A percentile compares a stretch with the other conserved stretches of the same genome.
These are phyloP conservation scores for Abscondita cerata DNA, from an alignment of 2,888 invertebrate species.

Conservation along the genomic window DNA sequence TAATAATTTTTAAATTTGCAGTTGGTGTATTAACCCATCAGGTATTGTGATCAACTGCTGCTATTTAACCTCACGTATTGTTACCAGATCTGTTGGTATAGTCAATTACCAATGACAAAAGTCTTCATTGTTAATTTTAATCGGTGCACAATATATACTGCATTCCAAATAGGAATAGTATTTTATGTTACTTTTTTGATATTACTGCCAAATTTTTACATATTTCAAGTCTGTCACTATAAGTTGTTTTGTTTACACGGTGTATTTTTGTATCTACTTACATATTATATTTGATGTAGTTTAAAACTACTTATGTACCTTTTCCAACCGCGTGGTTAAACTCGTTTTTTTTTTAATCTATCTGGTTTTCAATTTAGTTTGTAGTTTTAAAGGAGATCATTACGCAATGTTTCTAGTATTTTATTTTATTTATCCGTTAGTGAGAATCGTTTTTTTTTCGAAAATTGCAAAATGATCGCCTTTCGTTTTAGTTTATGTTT, in stretches of 20 bases:
- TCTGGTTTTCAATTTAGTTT: constrained; percentile 12
- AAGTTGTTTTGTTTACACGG: constrained; percentile 51
- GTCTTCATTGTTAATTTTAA: constrained; percentile 39
- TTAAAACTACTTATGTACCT: constrained; percentile 43
- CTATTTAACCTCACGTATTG: constrained; percentile 43
- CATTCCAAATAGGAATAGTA: constrained; percentile 54
- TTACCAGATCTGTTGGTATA: constrained; percentile 55
- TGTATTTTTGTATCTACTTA: constrained; percentile 53
- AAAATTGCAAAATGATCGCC: constrained; percentile 13
- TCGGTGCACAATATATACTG: constrained; percentile 51
- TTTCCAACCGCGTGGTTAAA: constrained; percentile 28
- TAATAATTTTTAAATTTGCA: not conserved
- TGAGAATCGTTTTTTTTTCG: constrained; percentile 4
- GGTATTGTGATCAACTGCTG: constrained; percentile 12
- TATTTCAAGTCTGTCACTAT: constrained; percentile 45
- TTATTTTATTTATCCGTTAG: constrained; percentile 13
- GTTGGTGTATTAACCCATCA: not conserved
- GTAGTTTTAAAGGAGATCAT: constrained; percentile 13
- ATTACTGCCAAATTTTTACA: constrained; percentile 57
- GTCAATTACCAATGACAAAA: constrained; percentile 37
- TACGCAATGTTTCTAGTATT: constrained; percentile 14
- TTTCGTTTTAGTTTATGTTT: not conserved
- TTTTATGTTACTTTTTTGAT: constrained; percentile 47
- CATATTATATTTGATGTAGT: constrained; percentile 41
- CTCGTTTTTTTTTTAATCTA: constrained; percentile 13